These are phyloP conservation scores for Apogon hyalosoma DNA, from an alignment of 2,797 vertebrate species.

Conservation along the genomic window DNA sequence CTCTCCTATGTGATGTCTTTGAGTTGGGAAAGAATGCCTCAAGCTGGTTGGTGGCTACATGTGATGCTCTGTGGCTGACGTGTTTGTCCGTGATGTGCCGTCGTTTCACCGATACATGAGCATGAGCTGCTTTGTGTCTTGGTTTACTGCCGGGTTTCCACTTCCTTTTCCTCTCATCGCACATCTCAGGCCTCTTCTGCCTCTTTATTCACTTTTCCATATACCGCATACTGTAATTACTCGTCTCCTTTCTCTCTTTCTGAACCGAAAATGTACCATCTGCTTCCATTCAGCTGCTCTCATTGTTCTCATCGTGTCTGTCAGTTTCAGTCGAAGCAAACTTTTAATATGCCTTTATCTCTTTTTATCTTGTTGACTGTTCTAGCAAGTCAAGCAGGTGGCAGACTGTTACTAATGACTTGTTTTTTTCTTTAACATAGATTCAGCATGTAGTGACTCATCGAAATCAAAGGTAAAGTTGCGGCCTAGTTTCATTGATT, in stretches of 20 bases:
- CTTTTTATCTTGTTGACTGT: conserved; percentile 36
- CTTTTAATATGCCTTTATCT: conserved; percentile 41
- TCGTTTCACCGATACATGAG: conserved; percentile 77
- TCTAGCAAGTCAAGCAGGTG: conserved; percentile 14
- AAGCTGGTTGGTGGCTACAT: conserved; percentile 70
- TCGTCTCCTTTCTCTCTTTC: conserved; percentile 29
- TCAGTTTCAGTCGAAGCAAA: conserved; percentile 47
- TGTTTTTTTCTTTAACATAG: conserved; percentile 81
- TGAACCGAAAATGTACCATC: conserved; percentile 51
- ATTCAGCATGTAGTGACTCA: conserved; percentile 99
- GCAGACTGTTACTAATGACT: conserved; percentile 55
- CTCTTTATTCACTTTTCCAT: conserved; percentile 49
- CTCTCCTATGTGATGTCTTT: conserved; percentile 68
- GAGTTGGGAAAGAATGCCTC: conserved; percentile 77
- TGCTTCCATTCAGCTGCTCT: conserved; percentile 72
- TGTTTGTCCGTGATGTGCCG: conserved; percentile 80
- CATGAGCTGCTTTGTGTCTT: conserved; percentile 87
- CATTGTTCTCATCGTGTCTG: conserved; percentile 65
- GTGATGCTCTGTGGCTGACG: conserved; percentile 73
- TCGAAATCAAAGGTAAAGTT: conserved; percentile 96
- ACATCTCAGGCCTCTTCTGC: conserved; percentile 62
- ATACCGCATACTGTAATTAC: conserved; percentile 49
- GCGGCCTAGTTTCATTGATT: background rate
- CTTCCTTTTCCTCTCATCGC: conserved; percentile 28
- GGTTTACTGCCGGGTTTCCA: conserved; percentile 66